Percentiles rank a stretch among this genome's conserved stretches.
Evolutionary conservation across 2,888 invertebrate species (phyloP).

Genomic region (Gryllus longicercus): DNA sequence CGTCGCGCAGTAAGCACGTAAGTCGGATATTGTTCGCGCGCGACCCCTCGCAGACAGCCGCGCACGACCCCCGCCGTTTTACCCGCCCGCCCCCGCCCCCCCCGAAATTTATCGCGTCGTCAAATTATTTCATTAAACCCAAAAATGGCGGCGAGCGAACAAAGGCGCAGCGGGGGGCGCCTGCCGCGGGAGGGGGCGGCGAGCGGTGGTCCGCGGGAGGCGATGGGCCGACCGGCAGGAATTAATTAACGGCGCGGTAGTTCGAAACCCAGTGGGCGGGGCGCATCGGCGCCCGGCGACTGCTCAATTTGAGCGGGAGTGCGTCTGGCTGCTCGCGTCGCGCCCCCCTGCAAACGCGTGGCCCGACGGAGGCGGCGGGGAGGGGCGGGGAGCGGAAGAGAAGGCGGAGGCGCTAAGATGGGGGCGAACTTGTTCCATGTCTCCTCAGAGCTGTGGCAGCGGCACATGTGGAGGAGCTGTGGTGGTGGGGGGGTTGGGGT

Average conservation of each 20-base stretch:
- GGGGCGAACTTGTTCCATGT: too few species aligned
- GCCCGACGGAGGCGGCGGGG: too few species aligned
- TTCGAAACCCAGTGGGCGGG: not conserved
- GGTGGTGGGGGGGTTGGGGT: too few species aligned
- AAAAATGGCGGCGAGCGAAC: not conserved
- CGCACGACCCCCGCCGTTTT: not conserved
- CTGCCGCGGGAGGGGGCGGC: not conserved
- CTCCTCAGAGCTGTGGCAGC: too few species aligned
- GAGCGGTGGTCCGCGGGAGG: too few species aligned
- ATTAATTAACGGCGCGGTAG: not conserved
- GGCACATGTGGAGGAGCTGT: too few species aligned
- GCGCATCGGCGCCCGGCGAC: not conserved
- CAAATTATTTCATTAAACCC: slow-evolving; percentile 6
- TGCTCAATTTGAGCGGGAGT: not conserved
- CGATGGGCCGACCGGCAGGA: not conserved
- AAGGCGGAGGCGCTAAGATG: too few species aligned
- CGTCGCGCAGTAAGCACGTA: not conserved
- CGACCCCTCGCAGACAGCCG: not conserved
- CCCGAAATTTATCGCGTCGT: slow-evolving; percentile 5
- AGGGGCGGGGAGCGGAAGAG: too few species aligned
- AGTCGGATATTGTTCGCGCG: not conserved
- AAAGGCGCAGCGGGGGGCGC: not conserved
- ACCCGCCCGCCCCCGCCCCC: too few species aligned
- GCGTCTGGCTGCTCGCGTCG: not conserved
- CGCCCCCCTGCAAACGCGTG: too few species aligned